Base-by-base conservation (phyloP, 1,140 invertebrate genomes). In the Pseudachorutes palmiensis region DNA sequence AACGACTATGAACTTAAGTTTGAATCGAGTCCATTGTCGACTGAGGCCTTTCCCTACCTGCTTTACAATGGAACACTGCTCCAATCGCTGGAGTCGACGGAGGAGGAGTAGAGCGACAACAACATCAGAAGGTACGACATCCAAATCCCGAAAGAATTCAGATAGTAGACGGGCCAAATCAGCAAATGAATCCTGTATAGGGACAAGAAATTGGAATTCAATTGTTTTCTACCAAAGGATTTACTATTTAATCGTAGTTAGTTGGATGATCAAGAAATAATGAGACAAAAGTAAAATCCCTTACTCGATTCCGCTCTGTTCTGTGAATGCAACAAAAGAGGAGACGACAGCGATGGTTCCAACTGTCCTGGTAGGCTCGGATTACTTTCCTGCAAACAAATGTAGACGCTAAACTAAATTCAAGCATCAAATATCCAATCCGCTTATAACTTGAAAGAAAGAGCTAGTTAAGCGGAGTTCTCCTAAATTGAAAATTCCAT, bases 51-150 rank as follows among this genome's bases (percentile, higher is more conserved):
- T n/a, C n/a, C n/a, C 77, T 75, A 87, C 86, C 80, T 90, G 86
- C 71, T 88, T 85, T 1, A 94, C 86, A 69, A 91, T 88, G 9
- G 85, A 81, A 77, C 88, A 86, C 60, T 88, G 82, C 76, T 91
- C 87, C 58, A 89, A 81, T 72, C 90, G 90, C 78, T 94, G 92
- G 70, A 89, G 88, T 74, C 89, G 88, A 41, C 91, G 79, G 19
- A 94, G 80, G 19, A 94, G 78, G 0, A 94, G 87, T 26, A 94
- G 78, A 3, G 92, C 92, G 14, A 90, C 91, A 1, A 94, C 83
- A 1, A 94, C 90, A 79, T 94, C 92, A 31, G 90, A 91, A 1
- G 91, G 91, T 1, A 94, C 91, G n/a, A 94, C 90, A 79, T 94
- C 92, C 64, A 94, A 76, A 77, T 94, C 91, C 9, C 90, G 83